A percentile compares a stretch with the other conserved stretches of the same genome.
Conservation (phyloP, 2,797 vertebrate genomes). For the Xiphorhynchus erythropygius region DNA sequence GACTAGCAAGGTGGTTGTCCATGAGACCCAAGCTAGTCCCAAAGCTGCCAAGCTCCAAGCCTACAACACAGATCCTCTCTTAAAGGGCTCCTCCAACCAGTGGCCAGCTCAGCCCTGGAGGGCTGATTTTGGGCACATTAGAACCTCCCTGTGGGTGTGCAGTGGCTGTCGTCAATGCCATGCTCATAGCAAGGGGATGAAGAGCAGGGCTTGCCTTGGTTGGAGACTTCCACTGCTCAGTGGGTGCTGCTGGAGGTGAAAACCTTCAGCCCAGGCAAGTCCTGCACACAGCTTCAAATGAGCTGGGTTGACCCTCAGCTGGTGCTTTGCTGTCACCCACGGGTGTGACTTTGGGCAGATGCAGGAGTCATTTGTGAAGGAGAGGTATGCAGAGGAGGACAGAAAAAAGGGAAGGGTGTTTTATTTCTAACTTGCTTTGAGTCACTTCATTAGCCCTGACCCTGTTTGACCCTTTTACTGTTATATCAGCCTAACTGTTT, state of each 20-base stretch:
- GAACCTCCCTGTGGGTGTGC: rapidly evolving
- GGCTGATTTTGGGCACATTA: background rate
- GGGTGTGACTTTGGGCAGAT: background rate
- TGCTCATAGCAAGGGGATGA: background rate
- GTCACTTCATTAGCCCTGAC: conserved; percentile 64
- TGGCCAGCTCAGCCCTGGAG: background rate
- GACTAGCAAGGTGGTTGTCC: background rate
- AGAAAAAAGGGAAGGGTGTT: background rate
- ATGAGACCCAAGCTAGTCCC: rapidly evolving
- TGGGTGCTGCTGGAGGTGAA: background rate
- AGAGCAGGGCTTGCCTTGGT: background rate
- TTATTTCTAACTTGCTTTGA: conserved; percentile 15
- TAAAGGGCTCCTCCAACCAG: background rate
- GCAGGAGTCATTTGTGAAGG: rapidly evolving
- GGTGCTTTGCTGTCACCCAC: background rate
- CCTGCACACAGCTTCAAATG: rapidly evolving
- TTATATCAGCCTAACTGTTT: conserved; percentile 56
- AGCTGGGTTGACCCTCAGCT: background rate
- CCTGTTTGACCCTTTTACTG: conserved; percentile 54
- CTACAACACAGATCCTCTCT: background rate
- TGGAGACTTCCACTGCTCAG: background rate
- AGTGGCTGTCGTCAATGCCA: background rate
- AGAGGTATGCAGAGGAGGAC: background rate
- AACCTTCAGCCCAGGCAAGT: background rate
- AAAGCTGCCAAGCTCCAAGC: background rate